Evolutionary conservation across 1,140 invertebrate species (phyloP).

Genomic region (Drosophila dunni): DNA sequence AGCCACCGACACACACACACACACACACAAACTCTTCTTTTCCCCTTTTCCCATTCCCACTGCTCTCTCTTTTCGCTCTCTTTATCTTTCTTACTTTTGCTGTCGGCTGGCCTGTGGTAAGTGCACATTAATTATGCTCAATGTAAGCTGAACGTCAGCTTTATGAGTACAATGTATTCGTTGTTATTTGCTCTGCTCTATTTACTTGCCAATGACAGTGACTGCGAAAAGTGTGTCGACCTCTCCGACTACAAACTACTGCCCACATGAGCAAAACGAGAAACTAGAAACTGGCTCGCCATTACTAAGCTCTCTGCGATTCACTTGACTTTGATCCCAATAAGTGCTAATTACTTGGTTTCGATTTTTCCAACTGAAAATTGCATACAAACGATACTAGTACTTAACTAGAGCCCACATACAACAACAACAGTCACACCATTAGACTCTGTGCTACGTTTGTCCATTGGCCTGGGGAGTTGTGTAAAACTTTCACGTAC

Average conservation of each 20-base stretch:
- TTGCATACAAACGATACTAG: not conserved
- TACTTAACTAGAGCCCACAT: not conserved
- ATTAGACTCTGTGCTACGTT: not conserved
- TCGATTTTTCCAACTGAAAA: slow-evolving; percentile 51
- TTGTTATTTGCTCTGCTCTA: slow-evolving; percentile 62
- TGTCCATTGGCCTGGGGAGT: slow-evolving; percentile 39
- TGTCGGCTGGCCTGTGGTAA: slow-evolving; percentile 10
- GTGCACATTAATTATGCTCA: slow-evolving; percentile 62
- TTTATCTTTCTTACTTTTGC: not conserved
- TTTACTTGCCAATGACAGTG: slow-evolving; percentile 75
- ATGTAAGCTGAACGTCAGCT: slow-evolving; percentile 30
- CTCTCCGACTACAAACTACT: slow-evolving; percentile 33
- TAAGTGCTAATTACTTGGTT: slow-evolving; percentile 69
- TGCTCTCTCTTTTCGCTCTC: not conserved
- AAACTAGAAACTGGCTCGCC: slow-evolving; percentile 58
- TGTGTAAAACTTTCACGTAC: slow-evolving; percentile 72
- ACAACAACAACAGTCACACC: not conserved
- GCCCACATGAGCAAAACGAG: slow-evolving; percentile 54
- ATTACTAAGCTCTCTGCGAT: slow-evolving; percentile 27
- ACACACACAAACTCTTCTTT: not conserved
- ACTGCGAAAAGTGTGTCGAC: slow-evolving; percentile 73
- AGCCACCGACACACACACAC: not conserved
- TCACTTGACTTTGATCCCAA: slow-evolving; percentile 73
- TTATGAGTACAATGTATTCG: slow-evolving; percentile 35
- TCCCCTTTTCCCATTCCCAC: not conserved